phyloP scores from a whole-genome alignment of 2,797 vertebrate genomes.

The Anabas testudineus region DNA sequence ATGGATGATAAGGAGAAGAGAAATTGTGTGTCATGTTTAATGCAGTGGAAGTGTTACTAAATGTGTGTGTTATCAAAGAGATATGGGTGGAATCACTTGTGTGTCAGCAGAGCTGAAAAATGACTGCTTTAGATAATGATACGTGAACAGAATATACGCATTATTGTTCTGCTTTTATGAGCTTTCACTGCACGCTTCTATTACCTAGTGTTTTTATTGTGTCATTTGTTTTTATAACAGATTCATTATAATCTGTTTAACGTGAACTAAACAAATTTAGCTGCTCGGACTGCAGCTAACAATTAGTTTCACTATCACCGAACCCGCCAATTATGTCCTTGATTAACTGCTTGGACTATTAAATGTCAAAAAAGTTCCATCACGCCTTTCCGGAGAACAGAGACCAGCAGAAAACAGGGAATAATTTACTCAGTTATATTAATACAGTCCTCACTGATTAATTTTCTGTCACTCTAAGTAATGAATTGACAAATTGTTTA shows the following conservation, averaged over 20 bases:
- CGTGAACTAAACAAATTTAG: no score
- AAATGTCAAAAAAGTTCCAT: neutral
- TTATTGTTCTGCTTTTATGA: neutral
- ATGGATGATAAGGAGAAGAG: constrained; percentile 40
- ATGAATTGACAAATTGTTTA: no score
- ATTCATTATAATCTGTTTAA: neutral
- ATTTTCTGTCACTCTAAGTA: no score
- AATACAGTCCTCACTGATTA: no score
- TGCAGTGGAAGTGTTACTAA: constrained; percentile 51
- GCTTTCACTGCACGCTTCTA: constrained; percentile 1
- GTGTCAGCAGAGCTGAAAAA: constrained; percentile 50
- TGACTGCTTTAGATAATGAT: constrained; percentile 24
- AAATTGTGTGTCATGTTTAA: constrained; percentile 53
- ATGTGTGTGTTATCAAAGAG: constrained; percentile 18
- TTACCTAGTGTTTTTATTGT: neutral
- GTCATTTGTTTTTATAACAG: neutral
- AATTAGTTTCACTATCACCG: neutral
- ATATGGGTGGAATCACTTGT: constrained; percentile 37
- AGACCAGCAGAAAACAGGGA: neutral
- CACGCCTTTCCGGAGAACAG: neutral
- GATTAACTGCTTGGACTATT: neutral
- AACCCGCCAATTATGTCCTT: neutral
- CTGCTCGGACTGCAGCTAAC: no score
- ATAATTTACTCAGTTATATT: no score
- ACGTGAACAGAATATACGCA: constrained; percentile 18